These are phyloP conservation scores for Macroteleia sp. DNA, from an alignment of 2,888 invertebrate species.

Conservation along the genomic window DNA sequence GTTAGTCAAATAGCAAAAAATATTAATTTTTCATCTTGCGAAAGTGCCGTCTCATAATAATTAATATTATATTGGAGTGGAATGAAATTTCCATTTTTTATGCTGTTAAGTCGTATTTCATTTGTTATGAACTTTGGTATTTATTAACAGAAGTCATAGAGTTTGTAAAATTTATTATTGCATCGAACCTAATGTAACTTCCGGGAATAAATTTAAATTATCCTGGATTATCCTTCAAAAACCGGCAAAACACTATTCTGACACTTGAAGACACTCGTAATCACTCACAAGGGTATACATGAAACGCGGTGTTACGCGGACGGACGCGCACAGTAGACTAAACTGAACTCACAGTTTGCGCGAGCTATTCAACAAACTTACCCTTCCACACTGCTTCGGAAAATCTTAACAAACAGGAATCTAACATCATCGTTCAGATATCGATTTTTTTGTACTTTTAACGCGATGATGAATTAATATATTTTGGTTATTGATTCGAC, in stretches of 20 bases:
- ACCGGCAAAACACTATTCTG: background rate
- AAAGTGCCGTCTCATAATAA: too few species aligned
- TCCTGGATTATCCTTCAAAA: background rate
- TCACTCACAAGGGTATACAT: constrained; percentile 17
- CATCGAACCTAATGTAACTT: too few species aligned
- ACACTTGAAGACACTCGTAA: constrained; percentile 14
- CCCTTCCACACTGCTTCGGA: constrained; percentile 41
- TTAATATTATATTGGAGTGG: too few species aligned
- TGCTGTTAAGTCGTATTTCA: too few species aligned
- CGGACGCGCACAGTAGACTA: constrained; percentile 51
- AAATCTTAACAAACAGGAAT: constrained; percentile 38
- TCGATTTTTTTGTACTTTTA: constrained; percentile 11
- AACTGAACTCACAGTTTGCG: constrained; percentile 44
- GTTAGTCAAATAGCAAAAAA: constrained; percentile 8
- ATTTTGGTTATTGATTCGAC: too few species aligned
- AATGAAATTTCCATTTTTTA: too few species aligned
- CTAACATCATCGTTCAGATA: background rate
- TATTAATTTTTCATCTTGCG: too few species aligned
- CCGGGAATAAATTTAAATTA: constrained; percentile 1
- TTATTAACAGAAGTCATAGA: too few species aligned
- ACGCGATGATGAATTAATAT: constrained; percentile 6
- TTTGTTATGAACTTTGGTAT: too few species aligned
- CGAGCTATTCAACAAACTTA: constrained; percentile 47
- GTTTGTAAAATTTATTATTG: too few species aligned
- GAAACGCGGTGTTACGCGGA: constrained; percentile 39